Base-by-base conservation (phyloP, 2,888 invertebrate species). In the Hirtodrosophila cameraria region DNA sequence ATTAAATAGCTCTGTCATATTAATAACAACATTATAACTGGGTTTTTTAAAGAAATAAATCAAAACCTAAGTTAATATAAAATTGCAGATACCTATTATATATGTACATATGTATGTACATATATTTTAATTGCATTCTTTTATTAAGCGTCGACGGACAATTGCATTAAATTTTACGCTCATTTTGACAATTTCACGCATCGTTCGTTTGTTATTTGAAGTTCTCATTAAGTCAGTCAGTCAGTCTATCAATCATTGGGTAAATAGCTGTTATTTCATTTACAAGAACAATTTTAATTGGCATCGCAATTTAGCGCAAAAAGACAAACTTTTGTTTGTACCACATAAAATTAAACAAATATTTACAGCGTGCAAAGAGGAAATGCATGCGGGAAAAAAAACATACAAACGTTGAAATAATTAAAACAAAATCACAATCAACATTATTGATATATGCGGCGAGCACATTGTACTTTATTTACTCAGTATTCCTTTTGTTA, bases 301-400 rank as follows among this genome's bases (percentile, higher is more conserved):
- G 45, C 45, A 39, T 35, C 49, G 54, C 54, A 54, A 64, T 69
- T 78, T 74, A 54, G 74, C 39, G 46, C n/a, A 68, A 58, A 68
- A 48, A 45, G 75, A 59, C 58, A 78, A 82, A 75, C 49, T 58
- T 50, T 49, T 59, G 65, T 58, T 69, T 58, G 60, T 36, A 23
- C 43, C 42, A n/a, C n/a, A 46, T 16, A 36, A 70, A 82, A 66
- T 82, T 54, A 66, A 70, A 75, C 48, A 75, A 78, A 82, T 78
- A 78, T 78, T 82, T 59, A 16, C 49, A 15, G 46, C 28, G 30
- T 11, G 60, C 30, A 52, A 49, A 31, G 18, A 38, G 38, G 25
- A 35, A 35, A 25, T 35, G 30, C 6, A 48, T 46, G 13, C 13
- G 16, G n/a, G 18, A 59, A 36, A 36, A 6, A n/a, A 13, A 48